Evolutionary conservation across 2,113 vertebrate genomes (phyloP), one percentile per base, ranked within the genome.

Genomic region (Haemorhous mexicanus): DNA sequence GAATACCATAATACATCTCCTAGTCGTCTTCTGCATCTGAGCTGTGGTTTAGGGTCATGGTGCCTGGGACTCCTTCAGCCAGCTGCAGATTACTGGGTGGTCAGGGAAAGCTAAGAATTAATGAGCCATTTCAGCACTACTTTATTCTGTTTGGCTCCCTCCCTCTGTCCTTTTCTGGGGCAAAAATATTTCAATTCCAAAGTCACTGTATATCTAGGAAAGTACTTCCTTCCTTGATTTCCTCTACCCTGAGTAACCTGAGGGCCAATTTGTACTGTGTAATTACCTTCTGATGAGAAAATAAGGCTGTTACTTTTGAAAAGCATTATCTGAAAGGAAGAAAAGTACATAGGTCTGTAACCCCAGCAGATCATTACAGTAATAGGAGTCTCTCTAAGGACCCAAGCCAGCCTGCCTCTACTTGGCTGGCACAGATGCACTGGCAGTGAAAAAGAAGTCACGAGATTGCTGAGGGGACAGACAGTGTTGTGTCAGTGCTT

Each of bases 61-160:
- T 98, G 67, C 97, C 94, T 8, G 95, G 93, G 43, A 97, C 97
- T 93, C 98, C 97, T 90, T 98, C 97, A 44, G 93, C 70, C 50
- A 98, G 68, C 52, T 81, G 44, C 52, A 98, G 95, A 96, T 98
- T 97, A 59, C 86, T 95, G 7, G 87, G 94, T 9, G 89, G 96
- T 26, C 87, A 95, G 5, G 91, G 50, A 98, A 98, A 91, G 98
- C 96, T 98, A 85, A 84, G 30, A 83, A 69, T 90, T 53, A 94
- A 50, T 56, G 21, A 85, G 5, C 33, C 28, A 35, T 67, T 73
- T 79, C 77, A 78, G 73, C 23, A 79, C 6, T 58, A 12, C 10
- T 47, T 93, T 72, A 23, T 55, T 85, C 59, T 80, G 6, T 76
- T 84, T 69, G 27, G 21, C 33, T 78, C 33, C 2, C 22, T 93